Evolutionary conservation across 2,797 vertebrate species (phyloP).

Genomic region (Urosaurus nigricauda): DNA sequence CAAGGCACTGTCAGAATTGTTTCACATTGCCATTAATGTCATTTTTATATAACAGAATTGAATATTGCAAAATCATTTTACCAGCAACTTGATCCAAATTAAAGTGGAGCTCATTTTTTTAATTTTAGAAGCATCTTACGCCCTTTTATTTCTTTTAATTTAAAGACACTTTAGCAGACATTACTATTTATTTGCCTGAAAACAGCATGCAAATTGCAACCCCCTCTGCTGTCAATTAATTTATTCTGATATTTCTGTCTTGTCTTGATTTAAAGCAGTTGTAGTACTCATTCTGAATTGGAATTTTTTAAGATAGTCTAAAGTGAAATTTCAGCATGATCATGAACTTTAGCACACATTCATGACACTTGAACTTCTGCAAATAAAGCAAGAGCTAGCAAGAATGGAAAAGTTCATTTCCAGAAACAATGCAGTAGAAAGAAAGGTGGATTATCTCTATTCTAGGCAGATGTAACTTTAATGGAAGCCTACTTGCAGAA

Average conservation of each 20-base stretch:
- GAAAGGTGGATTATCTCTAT: background rate
- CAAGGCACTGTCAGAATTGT: background rate
- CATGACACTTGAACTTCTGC: background rate
- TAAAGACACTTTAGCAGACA: slow-evolving; percentile 10
- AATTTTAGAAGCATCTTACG: background rate
- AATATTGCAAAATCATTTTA: background rate
- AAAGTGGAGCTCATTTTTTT: slow-evolving; percentile 4
- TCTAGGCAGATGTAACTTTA: background rate
- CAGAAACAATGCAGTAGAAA: background rate
- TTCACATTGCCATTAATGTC: background rate
- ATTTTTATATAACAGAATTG: too few species aligned
- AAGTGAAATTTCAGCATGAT: background rate
- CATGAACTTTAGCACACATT: background rate
- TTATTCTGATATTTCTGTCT: slow-evolving; percentile 4
- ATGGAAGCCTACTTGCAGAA: background rate
- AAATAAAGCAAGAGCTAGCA: background rate
- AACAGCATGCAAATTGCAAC: slow-evolving; percentile 13
- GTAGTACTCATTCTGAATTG: background rate
- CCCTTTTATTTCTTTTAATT: background rate
- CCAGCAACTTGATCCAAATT: slow-evolving; percentile 36
- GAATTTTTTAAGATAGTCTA: background rate
- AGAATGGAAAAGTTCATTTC: background rate
- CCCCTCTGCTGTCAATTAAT: slow-evolving; percentile 7
- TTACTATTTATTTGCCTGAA: slow-evolving; percentile 24
- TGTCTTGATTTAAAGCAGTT: slow-evolving; percentile 26